Evolutionary conservation across 2,888 invertebrate species (phyloP).

Genomic region (Antheraea yamamai): DNA sequence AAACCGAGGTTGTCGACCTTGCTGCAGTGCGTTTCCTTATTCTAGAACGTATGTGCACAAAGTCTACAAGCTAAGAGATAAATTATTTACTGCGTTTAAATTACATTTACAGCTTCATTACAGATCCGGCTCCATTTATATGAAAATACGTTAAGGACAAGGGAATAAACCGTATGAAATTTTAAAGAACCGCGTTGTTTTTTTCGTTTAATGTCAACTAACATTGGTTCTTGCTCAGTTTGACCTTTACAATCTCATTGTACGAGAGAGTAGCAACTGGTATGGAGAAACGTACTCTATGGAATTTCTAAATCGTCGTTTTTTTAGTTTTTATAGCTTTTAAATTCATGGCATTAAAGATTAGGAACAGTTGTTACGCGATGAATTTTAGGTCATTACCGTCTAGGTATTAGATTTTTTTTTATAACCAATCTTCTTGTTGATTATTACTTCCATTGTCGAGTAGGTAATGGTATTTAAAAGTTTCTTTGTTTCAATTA

Average conservation of each 20-base stretch:
- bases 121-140: neutral
- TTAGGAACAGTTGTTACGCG: neutral
- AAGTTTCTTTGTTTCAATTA: too few relatives aligned
- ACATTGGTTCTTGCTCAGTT: neutral
- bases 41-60: constrained; percentile 32
- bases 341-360: neutral
- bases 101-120: neutral
- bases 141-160: neutral
- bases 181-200: neutral
- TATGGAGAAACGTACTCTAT: neutral
- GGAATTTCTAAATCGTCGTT: neutral
- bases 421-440: too few relatives aligned
- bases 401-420: neutral
- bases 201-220: neutral
- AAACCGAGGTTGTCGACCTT: constrained; percentile 29
- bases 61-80: constrained; percentile 13
- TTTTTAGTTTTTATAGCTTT: neutral
- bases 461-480: too few relatives aligned
- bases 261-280: neutral
- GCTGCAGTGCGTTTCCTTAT: constrained; percentile 28
- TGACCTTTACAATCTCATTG: neutral
- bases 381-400: neutral
- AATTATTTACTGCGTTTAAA: constrained; percentile 8
- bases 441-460: too few relatives aligned
- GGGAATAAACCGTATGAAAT: neutral